Conservation (phyloP, 2,888 invertebrate species). For the Chrysomela aeneicollis region DNA sequence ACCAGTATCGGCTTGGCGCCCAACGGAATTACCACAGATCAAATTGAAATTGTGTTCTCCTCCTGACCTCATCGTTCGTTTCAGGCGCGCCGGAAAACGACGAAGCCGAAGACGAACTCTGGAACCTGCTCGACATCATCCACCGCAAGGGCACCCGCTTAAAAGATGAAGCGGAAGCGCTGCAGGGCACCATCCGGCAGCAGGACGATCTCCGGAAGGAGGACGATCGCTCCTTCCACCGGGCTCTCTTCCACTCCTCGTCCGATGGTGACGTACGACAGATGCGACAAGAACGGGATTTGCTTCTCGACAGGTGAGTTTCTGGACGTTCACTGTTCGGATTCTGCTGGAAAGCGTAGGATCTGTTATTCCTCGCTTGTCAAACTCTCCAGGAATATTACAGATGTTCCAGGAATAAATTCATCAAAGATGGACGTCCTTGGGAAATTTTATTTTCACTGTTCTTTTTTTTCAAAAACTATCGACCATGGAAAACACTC, state of each 20-base stretch:
- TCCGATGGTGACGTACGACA: conserved; percentile 67
- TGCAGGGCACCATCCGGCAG: conserved; percentile 70
- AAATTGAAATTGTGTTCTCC: no score
- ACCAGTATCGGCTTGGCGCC: no score
- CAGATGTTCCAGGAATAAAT: no score
- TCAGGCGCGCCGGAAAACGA: conserved; percentile 36
- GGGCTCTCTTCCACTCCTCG: conserved; percentile 56
- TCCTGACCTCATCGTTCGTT: not conserved
- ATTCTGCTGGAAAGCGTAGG: no score
- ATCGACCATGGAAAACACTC: no score
- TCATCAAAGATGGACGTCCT: no score
- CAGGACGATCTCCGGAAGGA: conserved; percentile 61
- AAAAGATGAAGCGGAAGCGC: conserved; percentile 67
- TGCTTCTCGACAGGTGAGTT: conserved; percentile 66
- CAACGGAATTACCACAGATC: no score
- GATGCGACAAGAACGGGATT: conserved; percentile 77
- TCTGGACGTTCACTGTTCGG: no score
- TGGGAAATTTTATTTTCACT: no score
- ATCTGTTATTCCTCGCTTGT: no score
- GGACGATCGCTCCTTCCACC: conserved; percentile 54
- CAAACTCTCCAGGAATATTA: no score
- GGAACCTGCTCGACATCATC: conserved; percentile 87
- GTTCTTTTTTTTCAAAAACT: no score
- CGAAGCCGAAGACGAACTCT: conserved; percentile 69
- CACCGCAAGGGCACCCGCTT: conserved; percentile 76